Percentiles rank a stretch among this genome's conserved stretches.
Evolutionary conservation across 2,113 vertebrate species (phyloP).

Genomic region (Cardinalis cardinalis): DNA sequence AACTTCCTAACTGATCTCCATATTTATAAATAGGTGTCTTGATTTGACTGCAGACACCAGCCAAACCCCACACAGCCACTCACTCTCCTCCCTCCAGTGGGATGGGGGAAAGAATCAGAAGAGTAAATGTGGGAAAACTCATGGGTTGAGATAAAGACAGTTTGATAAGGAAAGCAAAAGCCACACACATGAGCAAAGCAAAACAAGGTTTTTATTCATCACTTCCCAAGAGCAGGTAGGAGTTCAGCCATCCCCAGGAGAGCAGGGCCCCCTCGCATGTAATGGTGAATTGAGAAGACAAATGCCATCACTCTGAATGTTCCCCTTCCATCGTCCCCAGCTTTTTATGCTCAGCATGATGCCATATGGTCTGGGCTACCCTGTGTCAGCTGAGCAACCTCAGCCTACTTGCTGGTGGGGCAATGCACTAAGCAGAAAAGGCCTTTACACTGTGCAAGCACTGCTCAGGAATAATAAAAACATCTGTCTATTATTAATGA

Average conservation of each 20-base stretch:
- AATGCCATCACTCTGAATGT: not conserved
- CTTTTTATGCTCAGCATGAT: not conserved
- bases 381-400: not conserved
- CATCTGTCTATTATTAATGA: not conserved
- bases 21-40: not conserved
- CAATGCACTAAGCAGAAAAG: not conserved
- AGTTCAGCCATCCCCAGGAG: not conserved
- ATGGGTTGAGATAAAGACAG: not conserved
- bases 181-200: accelerated
- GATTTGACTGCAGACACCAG: not conserved
- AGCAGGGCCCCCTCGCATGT: too few relatives aligned
- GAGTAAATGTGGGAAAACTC: not conserved
- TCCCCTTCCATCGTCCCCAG: not conserved
- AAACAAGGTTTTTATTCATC: not conserved
- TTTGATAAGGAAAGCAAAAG: not conserved
- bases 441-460: not conserved
- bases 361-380: not conserved
- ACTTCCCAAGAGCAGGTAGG: not conserved
- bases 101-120: not conserved
- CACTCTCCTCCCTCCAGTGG: not conserved
- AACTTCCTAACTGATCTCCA: not conserved
- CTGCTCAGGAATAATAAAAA: not conserved
- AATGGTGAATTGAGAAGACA: not conserved
- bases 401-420: not conserved
- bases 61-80: not conserved